Evolutionary conservation across 2,797 vertebrate genomes (phyloP).

Genomic region (Micromesistius poutassou): DNA sequence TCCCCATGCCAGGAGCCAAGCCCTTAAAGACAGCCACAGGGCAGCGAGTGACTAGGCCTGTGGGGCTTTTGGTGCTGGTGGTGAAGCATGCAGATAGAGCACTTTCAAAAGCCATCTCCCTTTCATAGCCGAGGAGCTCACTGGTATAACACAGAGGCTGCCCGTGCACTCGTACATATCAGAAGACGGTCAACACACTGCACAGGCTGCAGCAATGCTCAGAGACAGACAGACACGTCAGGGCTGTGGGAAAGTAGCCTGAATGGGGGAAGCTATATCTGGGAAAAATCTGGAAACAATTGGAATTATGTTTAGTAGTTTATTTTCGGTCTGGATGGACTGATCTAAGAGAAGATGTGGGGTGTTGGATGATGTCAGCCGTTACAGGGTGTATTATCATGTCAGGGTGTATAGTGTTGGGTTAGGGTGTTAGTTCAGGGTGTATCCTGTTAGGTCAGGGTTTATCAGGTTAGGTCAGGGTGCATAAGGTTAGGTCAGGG

Average conservation of each 20-base stretch:
- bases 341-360: not conserved
- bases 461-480: no score
- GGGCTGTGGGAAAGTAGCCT: not conserved
- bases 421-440: no score
- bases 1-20: conserved; percentile 49
- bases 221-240: not conserved
- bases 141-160: not conserved
- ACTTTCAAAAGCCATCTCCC: not conserved
- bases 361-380: no score
- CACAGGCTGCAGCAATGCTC: not conserved
- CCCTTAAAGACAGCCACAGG: conserved; percentile 41
- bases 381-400: not conserved
- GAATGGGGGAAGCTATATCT: not conserved
- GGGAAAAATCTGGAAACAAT: not conserved
- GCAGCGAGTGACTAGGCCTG: conserved; percentile 29
- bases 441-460: no score
- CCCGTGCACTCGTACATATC: not conserved
- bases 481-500: no score
- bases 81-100: not conserved
- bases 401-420: not conserved
- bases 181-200: not conserved
- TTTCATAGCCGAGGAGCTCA: not conserved
- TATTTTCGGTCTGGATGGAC: not conserved
- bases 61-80: not conserved
- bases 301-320: not conserved